These are phyloP conservation scores for Darevskia mixta DNA, from an alignment of 2,797 vertebrate species.

Conservation along the genomic window DNA sequence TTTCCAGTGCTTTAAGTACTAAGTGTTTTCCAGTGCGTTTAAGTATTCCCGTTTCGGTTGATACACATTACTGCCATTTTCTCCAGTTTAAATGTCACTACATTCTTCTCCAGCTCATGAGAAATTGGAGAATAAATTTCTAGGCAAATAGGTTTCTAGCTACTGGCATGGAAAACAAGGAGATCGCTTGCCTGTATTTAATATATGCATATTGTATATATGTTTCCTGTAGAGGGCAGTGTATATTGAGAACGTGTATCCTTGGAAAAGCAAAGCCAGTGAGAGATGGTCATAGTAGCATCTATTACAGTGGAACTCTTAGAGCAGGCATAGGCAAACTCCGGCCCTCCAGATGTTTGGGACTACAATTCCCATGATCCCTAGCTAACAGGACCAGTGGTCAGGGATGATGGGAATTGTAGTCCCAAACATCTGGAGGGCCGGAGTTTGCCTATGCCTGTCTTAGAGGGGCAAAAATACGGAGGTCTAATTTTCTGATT, in stretches of 20 bases:
- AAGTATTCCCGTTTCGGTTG: background rate
- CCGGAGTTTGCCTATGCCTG: no score
- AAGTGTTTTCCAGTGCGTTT: background rate
- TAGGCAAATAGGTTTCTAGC: background rate
- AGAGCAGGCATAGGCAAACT: no score
- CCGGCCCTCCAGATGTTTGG: no score
- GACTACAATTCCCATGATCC: no score
- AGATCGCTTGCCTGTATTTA: background rate
- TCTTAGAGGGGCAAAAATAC: no score
- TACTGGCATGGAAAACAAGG: background rate
- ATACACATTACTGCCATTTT: background rate
- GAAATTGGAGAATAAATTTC: background rate
- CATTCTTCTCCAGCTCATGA: background rate
- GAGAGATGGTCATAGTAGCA: background rate
- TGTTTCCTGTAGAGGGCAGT: constrained; percentile 18
- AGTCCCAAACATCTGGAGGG: no score
- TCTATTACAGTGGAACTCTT: background rate
- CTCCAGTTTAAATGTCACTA: background rate
- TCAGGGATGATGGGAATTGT: no score
- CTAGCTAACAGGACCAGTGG: no score
- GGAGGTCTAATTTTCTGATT: background rate
- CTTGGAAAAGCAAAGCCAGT: background rate
- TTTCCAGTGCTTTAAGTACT: background rate
- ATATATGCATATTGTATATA: background rate
- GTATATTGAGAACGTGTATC: background rate